These are phyloP conservation scores for Zophobas morio DNA, from an alignment of 1,140 invertebrate species.

Conservation along the genomic window DNA sequence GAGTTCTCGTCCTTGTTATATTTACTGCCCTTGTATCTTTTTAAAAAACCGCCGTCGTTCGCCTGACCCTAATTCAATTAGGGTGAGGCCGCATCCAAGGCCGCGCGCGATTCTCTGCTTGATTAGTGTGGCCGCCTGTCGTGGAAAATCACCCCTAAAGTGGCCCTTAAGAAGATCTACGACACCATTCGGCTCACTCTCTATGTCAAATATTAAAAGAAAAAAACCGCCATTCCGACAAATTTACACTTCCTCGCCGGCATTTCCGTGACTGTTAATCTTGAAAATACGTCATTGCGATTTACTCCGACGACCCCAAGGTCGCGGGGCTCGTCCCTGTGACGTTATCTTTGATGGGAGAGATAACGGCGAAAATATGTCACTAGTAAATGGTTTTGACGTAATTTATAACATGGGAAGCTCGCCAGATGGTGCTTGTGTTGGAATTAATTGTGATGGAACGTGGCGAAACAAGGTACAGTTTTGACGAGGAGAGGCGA, in stretches of 20 bases:
- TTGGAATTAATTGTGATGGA: conserved; percentile 21
- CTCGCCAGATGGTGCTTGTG: conserved; percentile 21
- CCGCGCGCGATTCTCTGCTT: conserved; percentile 2
- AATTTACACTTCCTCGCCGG: conserved; percentile 22
- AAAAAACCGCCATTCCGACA: conserved; percentile 14
- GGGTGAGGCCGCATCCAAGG: conserved; percentile 31
- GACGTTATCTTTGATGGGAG: conserved; percentile 26
- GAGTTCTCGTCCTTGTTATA: too few species aligned
- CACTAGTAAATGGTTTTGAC: conserved; percentile 21
- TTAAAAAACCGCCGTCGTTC: not conserved
- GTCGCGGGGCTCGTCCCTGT: conserved; percentile 23
- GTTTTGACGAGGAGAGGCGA: conserved; percentile 12
- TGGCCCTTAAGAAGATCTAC: conserved; percentile 29
- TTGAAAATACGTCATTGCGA: conserved; percentile 16
- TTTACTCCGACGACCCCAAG: conserved; percentile 19
- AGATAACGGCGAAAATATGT: conserved; percentile 26
- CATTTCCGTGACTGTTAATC: conserved; percentile 25
- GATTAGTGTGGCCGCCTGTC: conserved; percentile 22
- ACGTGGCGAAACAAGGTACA: conserved; percentile 21
- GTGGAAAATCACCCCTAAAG: conserved; percentile 19
- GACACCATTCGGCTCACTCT: not conserved
- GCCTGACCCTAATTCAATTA: conserved; percentile 34
- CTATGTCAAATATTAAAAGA: conserved; percentile 34
- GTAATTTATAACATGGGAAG: conserved; percentile 36
- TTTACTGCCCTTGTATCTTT: not conserved